A percentile compares a stretch with the other conserved stretches of the same genome.
Evolutionary conservation across 2,888 invertebrate species (phyloP).

Genomic region (Eremobia ochroleuca): DNA sequence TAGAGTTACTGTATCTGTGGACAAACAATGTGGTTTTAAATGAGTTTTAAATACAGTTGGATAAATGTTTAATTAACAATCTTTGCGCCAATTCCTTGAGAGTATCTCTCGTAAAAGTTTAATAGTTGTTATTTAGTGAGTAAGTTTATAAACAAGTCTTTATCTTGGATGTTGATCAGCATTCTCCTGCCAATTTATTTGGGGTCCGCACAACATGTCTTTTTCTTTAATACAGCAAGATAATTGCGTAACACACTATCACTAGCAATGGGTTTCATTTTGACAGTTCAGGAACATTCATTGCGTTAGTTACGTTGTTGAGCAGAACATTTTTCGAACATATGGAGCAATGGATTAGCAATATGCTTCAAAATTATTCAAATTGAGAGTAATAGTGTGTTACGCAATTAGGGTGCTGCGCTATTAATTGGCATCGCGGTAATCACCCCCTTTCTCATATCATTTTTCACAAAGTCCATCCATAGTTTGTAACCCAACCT

Average conservation of each 20-base stretch:
- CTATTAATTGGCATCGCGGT: neutral
- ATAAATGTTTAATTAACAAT: slow-evolving; percentile 30
- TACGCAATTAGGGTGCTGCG: too few relatives aligned
- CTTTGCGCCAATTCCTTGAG: slow-evolving; percentile 9
- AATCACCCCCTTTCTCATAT: neutral
- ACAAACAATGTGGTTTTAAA: slow-evolving; percentile 40
- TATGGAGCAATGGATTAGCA: too few relatives aligned
- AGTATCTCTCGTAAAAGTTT: neutral
- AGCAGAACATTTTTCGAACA: too few relatives aligned
- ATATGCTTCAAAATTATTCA: too few relatives aligned
- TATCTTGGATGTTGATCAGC: neutral
- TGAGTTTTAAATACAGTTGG: slow-evolving; percentile 24
- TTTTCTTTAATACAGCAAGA: too few relatives aligned
- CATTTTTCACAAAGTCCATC: neutral
- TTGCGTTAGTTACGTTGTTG: too few relatives aligned
- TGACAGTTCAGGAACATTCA: too few relatives aligned
- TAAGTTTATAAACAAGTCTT: neutral
- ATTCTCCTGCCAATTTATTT: neutral
- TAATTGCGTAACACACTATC: too few relatives aligned
- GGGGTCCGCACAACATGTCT: neutral
- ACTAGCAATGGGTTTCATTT: too few relatives aligned
- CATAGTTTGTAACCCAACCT: neutral
- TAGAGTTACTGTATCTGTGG: slow-evolving; percentile 47
- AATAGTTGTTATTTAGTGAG: neutral
- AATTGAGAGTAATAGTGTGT: too few relatives aligned